These are phyloP conservation scores for Clostera curtula DNA, from an alignment of 2,888 invertebrate genomes.

Conservation along the genomic window DNA sequence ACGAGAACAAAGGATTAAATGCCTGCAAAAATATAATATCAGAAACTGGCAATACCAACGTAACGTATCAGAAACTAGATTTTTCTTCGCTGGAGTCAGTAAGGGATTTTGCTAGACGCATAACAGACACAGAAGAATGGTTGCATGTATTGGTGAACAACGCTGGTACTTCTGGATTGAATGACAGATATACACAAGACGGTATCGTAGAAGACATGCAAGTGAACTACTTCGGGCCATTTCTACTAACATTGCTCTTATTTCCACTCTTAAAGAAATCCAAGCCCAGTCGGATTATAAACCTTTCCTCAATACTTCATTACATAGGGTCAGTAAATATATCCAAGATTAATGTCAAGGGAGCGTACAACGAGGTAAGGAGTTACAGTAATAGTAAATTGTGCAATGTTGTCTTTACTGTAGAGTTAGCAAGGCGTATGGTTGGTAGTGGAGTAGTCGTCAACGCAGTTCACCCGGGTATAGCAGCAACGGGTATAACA, in stretches of 20 bases:
- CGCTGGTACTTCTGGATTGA: slow-evolving; percentile 60
- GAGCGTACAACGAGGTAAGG: slow-evolving; percentile 1
- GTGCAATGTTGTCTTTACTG: slow-evolving; percentile 75
- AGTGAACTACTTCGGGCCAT: slow-evolving; percentile 76
- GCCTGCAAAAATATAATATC: slow-evolving; percentile 37
- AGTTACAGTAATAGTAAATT: slow-evolving; percentile 53
- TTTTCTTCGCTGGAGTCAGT: slow-evolving; percentile 67
- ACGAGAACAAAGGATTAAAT: slow-evolving; percentile 76
- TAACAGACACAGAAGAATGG: slow-evolving; percentile 53
- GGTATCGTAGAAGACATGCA: slow-evolving; percentile 76
- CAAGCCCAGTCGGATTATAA: slow-evolving; percentile 34
- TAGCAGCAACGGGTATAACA: slow-evolving; percentile 6
- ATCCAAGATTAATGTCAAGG: slow-evolving; percentile 19
- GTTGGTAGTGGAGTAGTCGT: slow-evolving; percentile 72
- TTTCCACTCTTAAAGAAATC: slow-evolving; percentile 31
- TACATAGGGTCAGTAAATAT: slow-evolving; percentile 21
- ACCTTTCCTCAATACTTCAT: slow-evolving; percentile 70
- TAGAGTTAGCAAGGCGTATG: slow-evolving; percentile 79
- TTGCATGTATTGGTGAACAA: slow-evolving; percentile 77
- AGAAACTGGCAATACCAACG: slow-evolving; percentile 26
- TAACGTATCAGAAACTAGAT: slow-evolving; percentile 52
- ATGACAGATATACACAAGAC: slow-evolving; percentile 66
- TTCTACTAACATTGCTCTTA: slow-evolving; percentile 52
- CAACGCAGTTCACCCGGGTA: slow-evolving; percentile 15
- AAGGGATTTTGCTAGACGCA: slow-evolving; percentile 72